Evolutionary conservation across 2,797 vertebrate genomes (phyloP), one percentile per base, ranked within the genome.

Genomic region (Xenops minutus): DNA sequence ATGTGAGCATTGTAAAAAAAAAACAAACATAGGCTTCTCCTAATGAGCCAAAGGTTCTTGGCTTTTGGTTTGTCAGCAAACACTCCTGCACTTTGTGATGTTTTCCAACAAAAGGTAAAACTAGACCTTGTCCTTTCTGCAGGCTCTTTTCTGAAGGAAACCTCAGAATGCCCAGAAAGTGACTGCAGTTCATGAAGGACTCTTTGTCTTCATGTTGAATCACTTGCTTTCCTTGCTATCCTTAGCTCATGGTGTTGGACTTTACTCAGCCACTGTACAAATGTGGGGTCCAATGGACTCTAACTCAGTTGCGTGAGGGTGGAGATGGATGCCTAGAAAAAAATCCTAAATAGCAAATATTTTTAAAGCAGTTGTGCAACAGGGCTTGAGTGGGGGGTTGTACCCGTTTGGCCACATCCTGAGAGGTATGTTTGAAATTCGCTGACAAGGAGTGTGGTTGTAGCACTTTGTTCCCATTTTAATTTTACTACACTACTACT

Each of bases 81-180:
- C 96, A 64, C 93, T 87, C 80, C 95, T 76, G 94, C 74, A 92
- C 91, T 96, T 91, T 93, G 92, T 82, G 96, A 89, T 95, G 84
- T 63, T 84, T 86, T 84, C 67, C 48, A 88, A 14, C 23, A 34
- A 76, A 68, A 92, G 62, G 68, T 36, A 97, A 73, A 93, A 78
- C 61, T 92, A 98, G 97, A 97, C 98, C 96, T 97, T 98, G 97
- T 95, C 96, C 97, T 72, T 94, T 95, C 91, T 94, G 68, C 62
- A 85, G 71, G 72, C 63, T 62, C 55, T 68, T 95, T 97, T 93
- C 73, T 92, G 89, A 56, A 94, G 88, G 83, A 43, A 82, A 14
- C 69, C 80, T 63, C 84, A 90, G 88, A 86, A 86, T 94, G 83
- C 85, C 73, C 63, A 61, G 58, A 52, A 89, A 88, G 62, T 24